Base-by-base conservation (phyloP, 2,113 vertebrate species). In the Regulus satrapa region DNA sequence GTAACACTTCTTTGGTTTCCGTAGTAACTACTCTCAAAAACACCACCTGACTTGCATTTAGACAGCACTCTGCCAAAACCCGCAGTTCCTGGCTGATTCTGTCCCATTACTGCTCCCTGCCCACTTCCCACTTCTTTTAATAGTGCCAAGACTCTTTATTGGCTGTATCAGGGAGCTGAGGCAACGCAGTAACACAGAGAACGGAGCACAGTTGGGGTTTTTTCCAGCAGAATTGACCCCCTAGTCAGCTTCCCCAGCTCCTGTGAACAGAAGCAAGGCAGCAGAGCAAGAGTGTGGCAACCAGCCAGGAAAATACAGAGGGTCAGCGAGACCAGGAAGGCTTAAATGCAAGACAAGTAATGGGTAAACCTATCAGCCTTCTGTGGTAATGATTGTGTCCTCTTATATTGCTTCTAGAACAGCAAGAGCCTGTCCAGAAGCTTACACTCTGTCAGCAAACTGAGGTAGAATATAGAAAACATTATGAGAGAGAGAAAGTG, bases 11-110 rank as follows among this genome's bases (percentile, higher is more conserved):
- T 76, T 41, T 9, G 6, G 77, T 96, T 96, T 69, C 83, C 90
- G 84, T 77, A 36, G 85, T 23, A 96, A 93, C 90, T 77, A 49
- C n/a, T 80, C 73, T 77, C 31, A 64, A 56, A 84, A 93, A 58
- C 64, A 59, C 34, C 49, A 69, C 38, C 59, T 91, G 41, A 61
- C 58, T 80, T 61, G 31, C 56, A 64, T 64, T 80, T 61, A 68
- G 55, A 86, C 49, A 76, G 21, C 21, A 15, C 49, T 82, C 55
- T 56, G 59, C 67, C 72, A 64, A 76, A 80, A 68, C 1, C 3
- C 0, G 0, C 29, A 36, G 67, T 2, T 80, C 31, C 80, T 77
- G 73, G 14, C 21, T 89, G n/a, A 31, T 14, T 67, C 9, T 89
- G 68, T 43, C 59, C 41, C 36, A 8, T 67, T 4, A 0, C 32